These are phyloP conservation scores for Sesia apiformis DNA, from an alignment of 2,888 invertebrate species.

Conservation along the genomic window DNA sequence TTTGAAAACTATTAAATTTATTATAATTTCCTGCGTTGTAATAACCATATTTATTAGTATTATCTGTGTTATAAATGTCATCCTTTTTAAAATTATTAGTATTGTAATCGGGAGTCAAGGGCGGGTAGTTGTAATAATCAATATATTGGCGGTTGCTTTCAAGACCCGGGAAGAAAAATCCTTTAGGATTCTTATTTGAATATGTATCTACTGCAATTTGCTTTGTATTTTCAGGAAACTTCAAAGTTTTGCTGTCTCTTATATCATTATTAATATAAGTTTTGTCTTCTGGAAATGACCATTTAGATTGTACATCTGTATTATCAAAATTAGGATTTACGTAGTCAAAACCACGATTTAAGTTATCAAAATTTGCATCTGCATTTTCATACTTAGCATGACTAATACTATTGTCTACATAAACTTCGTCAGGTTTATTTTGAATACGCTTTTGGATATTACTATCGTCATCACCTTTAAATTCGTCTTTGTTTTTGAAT, in stretches of 20 bases:
- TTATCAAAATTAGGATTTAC: background rate
- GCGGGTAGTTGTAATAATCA: constrained; percentile 9
- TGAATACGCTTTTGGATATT: constrained; percentile 46
- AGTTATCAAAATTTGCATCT: background rate
- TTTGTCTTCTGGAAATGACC: constrained; percentile 37
- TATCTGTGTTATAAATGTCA: constrained; percentile 8
- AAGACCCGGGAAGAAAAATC: constrained; percentile 18
- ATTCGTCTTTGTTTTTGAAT: constrained; percentile 13
- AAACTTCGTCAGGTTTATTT: constrained; percentile 20
- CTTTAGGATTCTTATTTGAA: constrained; percentile 9
- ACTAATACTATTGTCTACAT: background rate
- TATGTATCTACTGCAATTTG: background rate
- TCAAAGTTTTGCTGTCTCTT: constrained; percentile 17
- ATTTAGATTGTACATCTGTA: constrained; percentile 18
- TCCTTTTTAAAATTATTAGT: constrained; percentile 22
- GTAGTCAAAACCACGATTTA: background rate
- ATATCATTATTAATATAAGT: constrained; percentile 3
- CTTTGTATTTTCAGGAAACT: constrained; percentile 17
- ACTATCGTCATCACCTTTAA: constrained; percentile 8
- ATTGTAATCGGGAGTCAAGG: constrained; percentile 7
- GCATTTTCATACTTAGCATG: background rate
- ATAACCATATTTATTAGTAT: background rate
- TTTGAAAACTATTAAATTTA: constrained; percentile 15
- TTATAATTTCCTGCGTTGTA: constrained; percentile 17
- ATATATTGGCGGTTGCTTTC: constrained; percentile 12